Base-by-base conservation (phyloP, 2,888 invertebrate genomes). In the Watsonalla binaria region DNA sequence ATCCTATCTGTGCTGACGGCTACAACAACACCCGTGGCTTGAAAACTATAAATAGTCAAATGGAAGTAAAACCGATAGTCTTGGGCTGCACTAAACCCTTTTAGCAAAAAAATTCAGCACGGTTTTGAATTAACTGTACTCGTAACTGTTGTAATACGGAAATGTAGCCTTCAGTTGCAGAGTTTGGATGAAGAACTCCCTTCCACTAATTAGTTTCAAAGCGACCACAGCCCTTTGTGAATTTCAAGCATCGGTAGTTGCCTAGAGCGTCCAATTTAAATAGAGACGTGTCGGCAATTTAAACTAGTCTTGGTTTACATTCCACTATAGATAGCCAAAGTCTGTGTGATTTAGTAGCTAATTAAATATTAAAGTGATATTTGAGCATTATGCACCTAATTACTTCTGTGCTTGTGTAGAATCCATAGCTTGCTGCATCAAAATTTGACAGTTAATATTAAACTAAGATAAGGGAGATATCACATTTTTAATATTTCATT, bases 361-460 rank as follows among this genome's bases (percentile, higher is more conserved):
- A 81, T 76, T 77, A 68, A 80, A 74, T 73, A 70, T 80, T 64
- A 76, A 74, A 75, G 65, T 74, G 61, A 65, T 67, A 65, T 71
- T 61, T 61, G 63, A 71, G 70, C 72, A 67, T 56, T 63, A 49
- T 80, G 84, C 85, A 86, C 85, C 74, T 68, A 74, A 72, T 74
- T 62, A 72, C 70, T 73, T 74, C 71, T 76, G 78, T 78, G 84
- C 82, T 86, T 87, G 84, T 80, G 82, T 88, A 87, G 87, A 81
- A 82, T 88, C 90, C 84, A 80, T 80, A 84, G 90, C 89, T 90
- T 90, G 90, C 90, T 90, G 90, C 90, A 90, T 90, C 90, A 89
- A 88, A 83, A 72, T 84, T 78, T 80, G 63, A 67, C 62, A 65
- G 66, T 70, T 71, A 70, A 61, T 57, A 62, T 64, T 62, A 63